phyloP scores from a whole-genome alignment of 2,888 invertebrate genomes.

The Tenthredo mesomela region DNA sequence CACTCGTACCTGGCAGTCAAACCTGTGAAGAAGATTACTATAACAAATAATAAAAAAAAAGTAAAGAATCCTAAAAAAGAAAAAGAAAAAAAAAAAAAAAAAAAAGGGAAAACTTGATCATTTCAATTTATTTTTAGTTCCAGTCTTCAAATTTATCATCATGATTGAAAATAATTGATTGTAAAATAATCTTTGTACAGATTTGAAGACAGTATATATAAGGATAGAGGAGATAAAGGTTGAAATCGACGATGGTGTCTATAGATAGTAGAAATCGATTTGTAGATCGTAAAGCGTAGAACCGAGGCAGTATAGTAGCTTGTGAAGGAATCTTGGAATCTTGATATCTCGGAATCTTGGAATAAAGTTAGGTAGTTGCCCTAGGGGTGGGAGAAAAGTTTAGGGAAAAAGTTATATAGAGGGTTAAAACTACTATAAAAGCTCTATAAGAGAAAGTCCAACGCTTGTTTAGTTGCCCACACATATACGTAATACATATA shows the following conservation, averaged over 20 bases:
- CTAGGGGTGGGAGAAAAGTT: background rate
- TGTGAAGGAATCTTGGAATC: background rate
- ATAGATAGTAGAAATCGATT: background rate
- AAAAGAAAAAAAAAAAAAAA: background rate
- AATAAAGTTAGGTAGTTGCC: background rate
- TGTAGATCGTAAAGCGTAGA: background rate
- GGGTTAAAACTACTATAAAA: constrained; percentile 28
- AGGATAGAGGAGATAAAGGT: background rate
- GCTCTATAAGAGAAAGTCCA: constrained; percentile 8
- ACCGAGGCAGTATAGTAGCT: background rate
- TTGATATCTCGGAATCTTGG: background rate
- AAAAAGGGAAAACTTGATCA: no score
- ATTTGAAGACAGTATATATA: background rate
- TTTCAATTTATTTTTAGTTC: background rate
- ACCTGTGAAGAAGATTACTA: background rate
- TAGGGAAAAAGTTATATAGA: constrained; percentile 17
- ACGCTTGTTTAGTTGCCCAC: constrained; percentile 36
- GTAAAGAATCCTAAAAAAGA: background rate
- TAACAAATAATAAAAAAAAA: background rate
- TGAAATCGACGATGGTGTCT: background rate
- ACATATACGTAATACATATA: background rate
- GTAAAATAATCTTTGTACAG: background rate
- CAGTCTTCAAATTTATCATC: background rate
- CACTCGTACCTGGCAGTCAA: constrained; percentile 4
- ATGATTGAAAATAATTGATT: background rate